Conservation (phyloP, 2,113 vertebrate genomes). For the Montifringilla adamsi region DNA sequence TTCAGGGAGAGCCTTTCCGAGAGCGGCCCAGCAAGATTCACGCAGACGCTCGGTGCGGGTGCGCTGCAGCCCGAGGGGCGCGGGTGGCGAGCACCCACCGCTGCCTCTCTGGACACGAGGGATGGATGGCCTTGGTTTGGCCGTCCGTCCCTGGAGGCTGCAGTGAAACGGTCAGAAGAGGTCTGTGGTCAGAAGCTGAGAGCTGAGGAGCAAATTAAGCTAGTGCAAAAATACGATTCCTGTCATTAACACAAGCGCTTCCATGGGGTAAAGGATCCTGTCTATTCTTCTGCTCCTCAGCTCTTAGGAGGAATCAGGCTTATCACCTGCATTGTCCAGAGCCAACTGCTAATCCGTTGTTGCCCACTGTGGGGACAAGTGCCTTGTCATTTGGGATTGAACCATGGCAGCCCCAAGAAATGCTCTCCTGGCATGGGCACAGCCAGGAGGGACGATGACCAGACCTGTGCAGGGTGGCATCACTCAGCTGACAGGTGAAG, state of each 20-base stretch:
- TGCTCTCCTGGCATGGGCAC: fast-evolving
- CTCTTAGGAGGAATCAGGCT: background rate
- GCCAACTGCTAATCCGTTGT: fast-evolving
- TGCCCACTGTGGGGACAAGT: fast-evolving
- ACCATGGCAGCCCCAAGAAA: background rate
- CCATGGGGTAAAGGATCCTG: background rate
- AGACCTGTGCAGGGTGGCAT: fast-evolving
- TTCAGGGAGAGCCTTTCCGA: fast-evolving
- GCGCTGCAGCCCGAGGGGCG: background rate
- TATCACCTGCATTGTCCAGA: background rate
- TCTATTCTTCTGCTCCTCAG: background rate
- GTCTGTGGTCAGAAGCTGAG: background rate
- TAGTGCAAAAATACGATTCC: background rate
- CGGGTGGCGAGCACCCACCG: background rate
- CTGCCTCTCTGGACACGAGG: too few relatives aligned
- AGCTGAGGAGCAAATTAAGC: background rate
- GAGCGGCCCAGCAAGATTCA: background rate
- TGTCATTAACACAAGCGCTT: background rate
- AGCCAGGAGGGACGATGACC: background rate
- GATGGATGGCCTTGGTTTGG: background rate
- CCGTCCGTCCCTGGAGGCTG: background rate
- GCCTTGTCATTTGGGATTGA: background rate
- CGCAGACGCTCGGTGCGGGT: background rate
- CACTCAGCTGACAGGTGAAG: background rate
- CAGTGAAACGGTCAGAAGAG: background rate